A percentile compares a stretch with the other conserved stretches of the same genome.
These are phyloP conservation scores for Sceloporus tristichus DNA, from an alignment of 2,113 vertebrate species.

Conservation along the genomic window DNA sequence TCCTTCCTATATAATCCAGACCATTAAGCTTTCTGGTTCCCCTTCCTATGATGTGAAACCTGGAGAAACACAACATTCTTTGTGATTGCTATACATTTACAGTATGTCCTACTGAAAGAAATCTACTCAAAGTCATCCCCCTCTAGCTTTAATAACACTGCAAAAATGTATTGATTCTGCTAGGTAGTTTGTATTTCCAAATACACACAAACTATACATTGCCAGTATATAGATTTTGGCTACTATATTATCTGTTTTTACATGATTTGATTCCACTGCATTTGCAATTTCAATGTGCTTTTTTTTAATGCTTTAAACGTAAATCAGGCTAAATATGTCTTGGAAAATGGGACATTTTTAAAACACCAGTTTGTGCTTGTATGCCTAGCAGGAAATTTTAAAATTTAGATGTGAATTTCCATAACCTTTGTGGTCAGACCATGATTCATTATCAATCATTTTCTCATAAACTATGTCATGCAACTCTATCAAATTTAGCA, in stretches of 20 bases:
- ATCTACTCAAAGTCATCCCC: not conserved
- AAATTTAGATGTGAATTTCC: not conserved
- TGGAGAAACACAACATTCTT: not conserved
- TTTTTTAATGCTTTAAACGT: not conserved
- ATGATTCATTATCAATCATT: too few species aligned
- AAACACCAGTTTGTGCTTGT: not conserved
- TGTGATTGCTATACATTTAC: not conserved
- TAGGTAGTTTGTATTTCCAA: not conserved
- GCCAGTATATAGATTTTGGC: not conserved
- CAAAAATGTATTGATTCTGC: not conserved
- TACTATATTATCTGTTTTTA: not conserved
- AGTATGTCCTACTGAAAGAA: not conserved
- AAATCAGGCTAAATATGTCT: not conserved
- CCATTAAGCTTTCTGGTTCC: not conserved
- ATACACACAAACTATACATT: not conserved
- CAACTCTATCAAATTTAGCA: not conserved
- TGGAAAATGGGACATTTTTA: not conserved
- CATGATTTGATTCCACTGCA: not conserved
- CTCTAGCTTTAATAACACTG: not conserved
- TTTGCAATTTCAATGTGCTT: not conserved
- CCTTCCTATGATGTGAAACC: not conserved
- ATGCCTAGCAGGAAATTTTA: not conserved
- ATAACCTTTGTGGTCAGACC: not conserved
- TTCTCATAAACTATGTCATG: not conserved
- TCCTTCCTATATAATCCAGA: fast-evolving